Evolutionary conservation across 1,140 invertebrate genomes (phyloP).

Genomic region (Drosophila persimilis): DNA sequence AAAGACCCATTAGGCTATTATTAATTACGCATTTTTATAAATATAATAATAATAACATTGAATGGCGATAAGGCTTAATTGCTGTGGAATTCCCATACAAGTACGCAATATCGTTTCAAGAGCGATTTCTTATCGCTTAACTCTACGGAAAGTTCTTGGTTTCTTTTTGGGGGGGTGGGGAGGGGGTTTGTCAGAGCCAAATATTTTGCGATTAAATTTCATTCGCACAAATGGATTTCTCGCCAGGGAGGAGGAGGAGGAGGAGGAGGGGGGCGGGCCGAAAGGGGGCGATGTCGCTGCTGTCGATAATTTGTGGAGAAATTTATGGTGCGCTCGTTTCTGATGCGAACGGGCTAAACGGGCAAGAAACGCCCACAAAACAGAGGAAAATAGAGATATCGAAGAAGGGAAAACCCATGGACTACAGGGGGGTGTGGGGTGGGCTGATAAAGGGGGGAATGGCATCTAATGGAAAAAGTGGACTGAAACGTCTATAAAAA

Average conservation of each 20-base stretch:
- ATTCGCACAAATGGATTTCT: conserved; percentile 58
- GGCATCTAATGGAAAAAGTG: background rate
- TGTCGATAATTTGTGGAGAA: conserved; percentile 78
- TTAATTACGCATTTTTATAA: background rate
- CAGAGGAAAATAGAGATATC: conserved; percentile 15
- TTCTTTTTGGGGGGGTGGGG: no score
- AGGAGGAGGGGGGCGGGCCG: background rate
- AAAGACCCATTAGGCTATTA: background rate
- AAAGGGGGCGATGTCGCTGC: conserved; percentile 27
- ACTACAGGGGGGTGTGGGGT: no score
- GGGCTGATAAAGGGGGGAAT: no score
- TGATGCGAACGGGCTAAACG: conserved; percentile 47
- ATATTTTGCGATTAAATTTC: conserved; percentile 60
- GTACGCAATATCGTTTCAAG: background rate
- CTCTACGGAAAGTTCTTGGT: no score
- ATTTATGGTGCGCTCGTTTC: conserved; percentile 66
- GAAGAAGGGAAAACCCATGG: conserved; percentile 13
- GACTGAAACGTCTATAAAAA: conserved; percentile 72
- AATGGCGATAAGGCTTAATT: conserved; percentile 38
- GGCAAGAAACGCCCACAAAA: conserved; percentile 62
- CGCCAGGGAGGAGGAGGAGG: conserved; percentile 33
- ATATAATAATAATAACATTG: conserved; percentile 3
- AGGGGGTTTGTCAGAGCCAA: background rate
- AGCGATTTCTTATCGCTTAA: conserved; percentile 21
- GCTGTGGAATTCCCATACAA: conserved; percentile 14